Conservation (phyloP, 2,888 invertebrate species). For the Coleophora flavipennella region DNA sequence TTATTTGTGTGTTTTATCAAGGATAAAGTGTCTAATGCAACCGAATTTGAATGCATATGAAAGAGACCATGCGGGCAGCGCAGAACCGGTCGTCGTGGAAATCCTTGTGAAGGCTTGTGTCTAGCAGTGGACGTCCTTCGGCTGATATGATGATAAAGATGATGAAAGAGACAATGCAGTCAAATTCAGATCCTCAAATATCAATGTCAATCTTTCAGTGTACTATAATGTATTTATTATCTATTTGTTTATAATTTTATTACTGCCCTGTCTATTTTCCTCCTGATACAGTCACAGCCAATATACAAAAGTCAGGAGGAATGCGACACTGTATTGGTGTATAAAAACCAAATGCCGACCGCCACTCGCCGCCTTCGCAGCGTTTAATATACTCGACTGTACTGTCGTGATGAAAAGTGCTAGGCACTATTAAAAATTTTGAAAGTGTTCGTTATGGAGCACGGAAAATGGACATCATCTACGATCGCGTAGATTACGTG, state of each 20-base stretch:
- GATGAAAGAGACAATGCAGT: too few relatives aligned
- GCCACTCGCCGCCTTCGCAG: conserved; percentile 48
- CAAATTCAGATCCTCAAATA: background rate
- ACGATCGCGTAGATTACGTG: too few relatives aligned
- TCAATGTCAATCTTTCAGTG: background rate
- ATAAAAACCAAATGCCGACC: conserved; percentile 70
- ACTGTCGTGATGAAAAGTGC: conserved; percentile 28
- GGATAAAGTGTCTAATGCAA: too few relatives aligned
- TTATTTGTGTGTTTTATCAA: too few relatives aligned
- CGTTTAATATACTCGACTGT: conserved; percentile 65
- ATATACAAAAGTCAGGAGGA: conserved; percentile 65
- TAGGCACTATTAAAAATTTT: background rate
- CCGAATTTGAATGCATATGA: too few relatives aligned
- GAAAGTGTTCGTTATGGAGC: too few relatives aligned
- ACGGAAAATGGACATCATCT: too few relatives aligned
- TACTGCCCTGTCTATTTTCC: conserved; percentile 20
- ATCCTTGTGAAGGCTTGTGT: too few relatives aligned
- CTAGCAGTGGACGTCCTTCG: too few relatives aligned
- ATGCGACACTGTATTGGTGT: conserved; percentile 71
- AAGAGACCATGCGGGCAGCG: too few relatives aligned
- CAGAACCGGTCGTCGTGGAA: too few relatives aligned
- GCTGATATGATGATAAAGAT: too few relatives aligned
- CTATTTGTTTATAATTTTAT: background rate
- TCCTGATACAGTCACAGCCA: conserved; percentile 30
- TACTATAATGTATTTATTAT: background rate